Percentiles rank a stretch among this genome's conserved stretches.
phyloP scores from a whole-genome alignment of 2,888 invertebrate genomes.

The Drosophila mettleri region DNA sequence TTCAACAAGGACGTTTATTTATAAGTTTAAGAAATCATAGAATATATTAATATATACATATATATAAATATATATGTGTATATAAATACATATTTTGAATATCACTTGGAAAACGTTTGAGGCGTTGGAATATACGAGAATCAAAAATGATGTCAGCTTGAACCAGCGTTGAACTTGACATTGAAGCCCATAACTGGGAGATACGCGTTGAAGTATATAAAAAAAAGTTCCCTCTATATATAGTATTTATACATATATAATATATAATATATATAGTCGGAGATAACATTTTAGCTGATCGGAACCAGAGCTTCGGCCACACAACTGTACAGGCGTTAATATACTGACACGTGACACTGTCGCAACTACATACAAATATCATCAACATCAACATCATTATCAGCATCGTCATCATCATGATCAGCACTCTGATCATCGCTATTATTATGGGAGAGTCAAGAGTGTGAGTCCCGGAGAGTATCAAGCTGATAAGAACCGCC shows the following conservation, averaged over 20 bases:
- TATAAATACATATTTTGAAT: slow-evolving; percentile 22
- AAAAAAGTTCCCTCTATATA: slow-evolving; percentile 18
- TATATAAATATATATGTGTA: slow-evolving; percentile 8
- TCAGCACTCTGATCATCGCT: background rate
- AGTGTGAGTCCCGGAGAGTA: slow-evolving; percentile 4
- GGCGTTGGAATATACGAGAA: slow-evolving; percentile 22
- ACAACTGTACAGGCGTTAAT: slow-evolving; percentile 61
- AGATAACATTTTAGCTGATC: slow-evolving; percentile 26
- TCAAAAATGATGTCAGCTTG: slow-evolving; percentile 29
- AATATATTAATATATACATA: background rate
- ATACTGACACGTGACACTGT: slow-evolving; percentile 54
- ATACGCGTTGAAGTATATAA: slow-evolving; percentile 42
- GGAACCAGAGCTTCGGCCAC: slow-evolving; percentile 28
- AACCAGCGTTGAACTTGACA: slow-evolving; percentile 73
- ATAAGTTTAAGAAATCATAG: slow-evolving; percentile 24
- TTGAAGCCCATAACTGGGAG: slow-evolving; percentile 59
- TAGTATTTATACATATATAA: slow-evolving; percentile 2
- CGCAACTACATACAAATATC: slow-evolving; percentile 28
- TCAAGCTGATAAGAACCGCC: slow-evolving; percentile 43
- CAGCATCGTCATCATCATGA: background rate
- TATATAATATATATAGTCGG: slow-evolving; percentile 10
- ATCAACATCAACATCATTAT: slow-evolving; percentile 1
- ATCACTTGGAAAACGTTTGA: slow-evolving; percentile 13
- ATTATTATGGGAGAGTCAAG: slow-evolving; percentile 2
- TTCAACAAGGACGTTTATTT: slow-evolving; percentile 81